phyloP scores from a whole-genome alignment of 2,113 vertebrate genomes.

The Nansenia antarctica region DNA sequence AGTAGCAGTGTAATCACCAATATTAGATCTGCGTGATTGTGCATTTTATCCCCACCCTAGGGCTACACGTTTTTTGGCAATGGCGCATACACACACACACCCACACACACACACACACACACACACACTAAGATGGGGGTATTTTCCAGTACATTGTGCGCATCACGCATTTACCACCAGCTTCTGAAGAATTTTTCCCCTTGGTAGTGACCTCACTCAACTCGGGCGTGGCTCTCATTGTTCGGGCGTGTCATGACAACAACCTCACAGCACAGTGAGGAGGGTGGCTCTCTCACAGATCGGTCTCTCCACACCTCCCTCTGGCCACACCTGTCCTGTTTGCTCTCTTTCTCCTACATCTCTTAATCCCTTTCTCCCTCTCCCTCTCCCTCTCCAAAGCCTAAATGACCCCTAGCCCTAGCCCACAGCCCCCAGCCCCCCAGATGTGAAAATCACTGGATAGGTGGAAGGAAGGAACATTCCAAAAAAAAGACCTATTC shows the following conservation, averaged over 20 bases:
- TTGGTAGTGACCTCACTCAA: constrained; percentile 10
- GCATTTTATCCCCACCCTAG: constrained; percentile 40
- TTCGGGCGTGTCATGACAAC: constrained; percentile 54
- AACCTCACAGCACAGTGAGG: constrained; percentile 32
- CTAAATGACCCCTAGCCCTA: background rate
- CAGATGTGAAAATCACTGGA: background rate
- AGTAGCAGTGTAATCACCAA: constrained; percentile 53
- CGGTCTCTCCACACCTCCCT: background rate
- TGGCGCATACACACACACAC: background rate
- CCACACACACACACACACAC: too few species aligned
- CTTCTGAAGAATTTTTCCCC: constrained; percentile 34
- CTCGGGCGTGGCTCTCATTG: constrained; percentile 29
- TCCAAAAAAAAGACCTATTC: background rate
- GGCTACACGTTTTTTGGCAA: constrained; percentile 27
- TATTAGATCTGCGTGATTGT: constrained; percentile 65
- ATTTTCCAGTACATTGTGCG: constrained; percentile 61
- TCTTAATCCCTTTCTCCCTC: background rate
- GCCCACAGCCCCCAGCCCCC: background rate
- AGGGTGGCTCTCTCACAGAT: background rate
- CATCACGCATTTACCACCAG: too few species aligned
- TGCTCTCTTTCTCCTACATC: background rate
- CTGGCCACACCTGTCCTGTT: background rate
- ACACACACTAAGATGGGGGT: too few species aligned
- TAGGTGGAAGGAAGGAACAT: background rate
- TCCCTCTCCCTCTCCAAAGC: background rate